Evolutionary conservation across 1,140 invertebrate genomes (phyloP), one percentile per base, ranked within the genome.

Genomic region (Scaptomyza hsui): DNA sequence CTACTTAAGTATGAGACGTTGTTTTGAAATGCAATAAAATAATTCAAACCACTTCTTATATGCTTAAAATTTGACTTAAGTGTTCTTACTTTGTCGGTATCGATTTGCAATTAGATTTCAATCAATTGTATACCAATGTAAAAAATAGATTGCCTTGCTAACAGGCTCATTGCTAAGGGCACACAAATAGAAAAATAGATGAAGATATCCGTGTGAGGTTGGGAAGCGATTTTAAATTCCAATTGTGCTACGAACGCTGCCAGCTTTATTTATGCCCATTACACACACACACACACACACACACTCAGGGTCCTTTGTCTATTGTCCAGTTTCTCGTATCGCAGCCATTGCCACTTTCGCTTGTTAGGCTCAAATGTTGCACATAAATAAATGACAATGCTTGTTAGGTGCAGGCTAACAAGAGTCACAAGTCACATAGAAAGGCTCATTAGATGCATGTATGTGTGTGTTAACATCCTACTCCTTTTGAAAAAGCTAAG

Each of bases 91-190:
- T 67, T 61, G 39, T 7, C 75, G 76, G 61, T 68, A 76, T 80
- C 76, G 71, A 75, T 80, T 80, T 62, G 78, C 78, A 82, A 82
- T 79, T 69, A 83, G 75, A 61, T 83, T 83, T 78, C 75, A 83
- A 83, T 83, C 75, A 83, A 79, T 83, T 82, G 56, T 59, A 70
- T 80, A 47, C 64, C 44, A 41, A 24, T 57, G 39, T 7, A 2
- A 48, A 19, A 61, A 74, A 81, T 76, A 77, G 69, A 81, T 81
- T 76, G 78, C 72, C 81, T 76, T 81, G 13, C 44, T 26, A 37
- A 48, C 41, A 29, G 26, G 26, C 26, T 29, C 26, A 29, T 29
- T 29, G 26, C 26, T 29, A 6, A 29, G 26, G 26, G 12, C 12
- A 39, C 39, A 52, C 29, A 59, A 21, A 10, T 21, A 2, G 29